These are phyloP conservation scores for Platyura marginata DNA, from an alignment of 1,140 invertebrate species.

Conservation along the genomic window DNA sequence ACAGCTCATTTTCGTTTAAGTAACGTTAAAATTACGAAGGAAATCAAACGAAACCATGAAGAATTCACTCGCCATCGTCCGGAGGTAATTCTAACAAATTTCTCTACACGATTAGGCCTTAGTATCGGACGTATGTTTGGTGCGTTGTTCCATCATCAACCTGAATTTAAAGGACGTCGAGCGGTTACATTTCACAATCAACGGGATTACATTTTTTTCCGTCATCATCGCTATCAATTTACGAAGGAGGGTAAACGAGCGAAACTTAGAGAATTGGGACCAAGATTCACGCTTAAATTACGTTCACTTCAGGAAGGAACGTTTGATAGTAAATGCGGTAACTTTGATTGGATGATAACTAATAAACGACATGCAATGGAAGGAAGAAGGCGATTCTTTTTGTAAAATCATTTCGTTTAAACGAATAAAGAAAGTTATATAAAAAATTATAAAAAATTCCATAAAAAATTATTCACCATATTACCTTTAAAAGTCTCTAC, in stretches of 20 bases:
- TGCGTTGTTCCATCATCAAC: constrained; percentile 91
- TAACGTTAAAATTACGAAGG: constrained; percentile 66
- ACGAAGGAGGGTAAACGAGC: constrained; percentile 60
- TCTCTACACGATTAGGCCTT: constrained; percentile 81
- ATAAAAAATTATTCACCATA: neutral
- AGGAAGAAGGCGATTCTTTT: constrained; percentile 75
- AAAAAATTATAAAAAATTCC: neutral
- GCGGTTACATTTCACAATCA: constrained; percentile 98
- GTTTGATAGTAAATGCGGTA: constrained; percentile 90
- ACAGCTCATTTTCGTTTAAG: constrained; percentile 74
- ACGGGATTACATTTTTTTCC: constrained; percentile 96
- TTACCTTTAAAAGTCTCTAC: too few relatives aligned
- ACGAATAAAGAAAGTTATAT: neutral
- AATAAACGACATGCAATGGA: constrained; percentile 80
- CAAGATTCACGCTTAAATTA: constrained; percentile 85
- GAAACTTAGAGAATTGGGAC: constrained; percentile 83
- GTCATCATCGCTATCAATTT: constrained; percentile 95
- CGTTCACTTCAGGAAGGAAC: constrained; percentile 88
- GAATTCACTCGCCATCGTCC: constrained; percentile 73
- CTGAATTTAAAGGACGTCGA: constrained; percentile 80
- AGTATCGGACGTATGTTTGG: constrained; percentile 84
- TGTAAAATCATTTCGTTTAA: constrained; percentile 29
- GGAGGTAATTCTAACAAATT: constrained; percentile 94
- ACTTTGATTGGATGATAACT: constrained; percentile 94
- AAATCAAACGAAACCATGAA: constrained; percentile 53